Evolutionary conservation across 37 sponge, comb jelly and placozoan species (phyloP).

Genomic region (Haliclona indistincta): DNA sequence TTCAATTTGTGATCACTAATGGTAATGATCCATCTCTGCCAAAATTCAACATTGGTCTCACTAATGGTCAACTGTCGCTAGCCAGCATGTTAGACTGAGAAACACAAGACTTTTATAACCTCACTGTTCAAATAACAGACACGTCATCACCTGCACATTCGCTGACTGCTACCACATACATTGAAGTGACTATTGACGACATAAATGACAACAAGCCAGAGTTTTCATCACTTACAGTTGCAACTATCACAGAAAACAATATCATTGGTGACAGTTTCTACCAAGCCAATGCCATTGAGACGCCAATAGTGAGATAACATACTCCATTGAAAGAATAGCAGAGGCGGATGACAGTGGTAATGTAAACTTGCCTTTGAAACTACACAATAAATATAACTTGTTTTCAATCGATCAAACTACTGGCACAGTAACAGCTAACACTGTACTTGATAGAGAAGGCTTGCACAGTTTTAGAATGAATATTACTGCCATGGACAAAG

Average conservation of each 20-base stretch:
- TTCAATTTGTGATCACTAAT: constrained; percentile 12
- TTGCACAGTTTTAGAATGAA: constrained; percentile 24
- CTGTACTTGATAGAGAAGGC: constrained; percentile 44
- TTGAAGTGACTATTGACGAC: constrained; percentile 54
- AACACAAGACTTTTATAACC: constrained; percentile 20
- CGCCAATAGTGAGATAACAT: constrained; percentile 39
- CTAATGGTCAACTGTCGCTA: constrained; percentile 28
- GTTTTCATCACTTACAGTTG: constrained; percentile 19
- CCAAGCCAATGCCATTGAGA: constrained; percentile 56
- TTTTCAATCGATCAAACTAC: constrained; percentile 43
- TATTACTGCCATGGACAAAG: constrained; percentile 9
- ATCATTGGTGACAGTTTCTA: constrained; percentile 4
- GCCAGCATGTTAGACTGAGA: constrained; percentile 50
- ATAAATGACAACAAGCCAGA: constrained; percentile 55
- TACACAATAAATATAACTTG: too few relatives aligned
- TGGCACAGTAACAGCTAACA: constrained; percentile 19
- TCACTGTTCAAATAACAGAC: constrained; percentile 47
- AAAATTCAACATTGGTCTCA: background rate
- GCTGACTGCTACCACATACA: background rate
- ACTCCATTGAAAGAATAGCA: constrained; percentile 20
- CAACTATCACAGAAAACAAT: constrained; percentile 42
- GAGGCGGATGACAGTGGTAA: constrained; percentile 22
- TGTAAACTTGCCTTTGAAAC: too few relatives aligned
- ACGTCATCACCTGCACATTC: constrained; percentile 12
- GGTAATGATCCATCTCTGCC: constrained; percentile 9